A percentile compares a stretch with the other conserved stretches of the same genome.
Conservation (phyloP, 2,113 vertebrate genomes). For the Empidonax alnorum region DNA sequence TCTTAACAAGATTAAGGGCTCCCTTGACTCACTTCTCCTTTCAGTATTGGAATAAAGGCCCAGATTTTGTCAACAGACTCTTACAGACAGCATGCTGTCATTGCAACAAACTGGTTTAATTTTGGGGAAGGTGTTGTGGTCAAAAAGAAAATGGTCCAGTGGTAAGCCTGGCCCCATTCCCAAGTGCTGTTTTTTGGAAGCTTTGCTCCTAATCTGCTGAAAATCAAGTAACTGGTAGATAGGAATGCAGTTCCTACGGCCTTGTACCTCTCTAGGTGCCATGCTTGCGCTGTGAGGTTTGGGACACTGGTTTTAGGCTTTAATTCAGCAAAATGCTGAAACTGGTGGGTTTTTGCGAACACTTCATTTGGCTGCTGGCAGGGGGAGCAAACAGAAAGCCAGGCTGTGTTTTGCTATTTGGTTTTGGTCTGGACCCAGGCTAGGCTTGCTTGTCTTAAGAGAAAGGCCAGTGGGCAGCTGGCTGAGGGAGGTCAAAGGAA, state of each 20-base stretch:
- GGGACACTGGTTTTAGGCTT: not conserved
- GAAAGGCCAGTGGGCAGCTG: rapidly evolving
- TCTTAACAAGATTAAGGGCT: not conserved
- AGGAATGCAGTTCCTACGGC: not conserved
- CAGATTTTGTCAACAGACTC: not conserved
- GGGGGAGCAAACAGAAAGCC: not conserved
- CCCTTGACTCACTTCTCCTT: not conserved
- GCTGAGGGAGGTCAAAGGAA: not conserved
- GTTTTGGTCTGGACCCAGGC: not conserved
- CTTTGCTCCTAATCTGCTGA: not conserved
- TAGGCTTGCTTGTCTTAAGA: not conserved
- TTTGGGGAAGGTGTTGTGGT: not conserved
- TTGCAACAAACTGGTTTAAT: not conserved
- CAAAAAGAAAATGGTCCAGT: not conserved
- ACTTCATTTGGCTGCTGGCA: rapidly evolving
- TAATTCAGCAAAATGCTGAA: not conserved
- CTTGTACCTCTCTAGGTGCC: not conserved
- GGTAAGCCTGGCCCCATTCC: not conserved
- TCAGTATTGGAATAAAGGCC: not conserved
- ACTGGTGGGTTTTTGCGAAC: not conserved
- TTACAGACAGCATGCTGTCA: not conserved
- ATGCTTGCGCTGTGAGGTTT: not conserved
- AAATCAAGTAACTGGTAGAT: not conserved
- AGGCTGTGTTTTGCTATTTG: not conserved
- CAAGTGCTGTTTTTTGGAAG: not conserved